A percentile compares a stretch with the other conserved stretches of the same genome.
phyloP scores from a whole-genome alignment of 2,113 vertebrate species.

The Oncorhynchus keta region DNA sequence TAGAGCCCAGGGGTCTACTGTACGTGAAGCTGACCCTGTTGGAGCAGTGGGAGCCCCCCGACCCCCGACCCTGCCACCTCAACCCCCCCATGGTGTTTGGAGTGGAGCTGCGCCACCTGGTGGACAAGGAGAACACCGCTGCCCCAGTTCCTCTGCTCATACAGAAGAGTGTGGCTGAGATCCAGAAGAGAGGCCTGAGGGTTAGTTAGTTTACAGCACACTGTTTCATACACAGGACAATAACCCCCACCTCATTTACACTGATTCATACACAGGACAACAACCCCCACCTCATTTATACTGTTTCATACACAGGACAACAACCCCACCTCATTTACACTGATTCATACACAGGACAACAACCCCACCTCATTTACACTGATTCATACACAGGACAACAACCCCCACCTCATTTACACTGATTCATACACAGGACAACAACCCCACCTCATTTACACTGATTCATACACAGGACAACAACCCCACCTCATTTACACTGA shows the following conservation, averaged over 20 bases:
- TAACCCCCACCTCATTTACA: too few species aligned
- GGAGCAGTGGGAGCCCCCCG: constrained; percentile 74
- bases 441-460: too few species aligned
- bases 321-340: too few species aligned
- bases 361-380: neutral
- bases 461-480: neutral
- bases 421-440: too few species aligned
- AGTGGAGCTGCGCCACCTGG: constrained; percentile 80
- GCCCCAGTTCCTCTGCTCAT: constrained; percentile 82
- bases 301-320: too few species aligned
- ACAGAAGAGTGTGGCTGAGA: constrained; percentile 85
- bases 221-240: neutral
- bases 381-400: too few species aligned
- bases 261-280: too few species aligned
- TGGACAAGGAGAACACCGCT: constrained; percentile 77
- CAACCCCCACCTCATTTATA: too few species aligned
- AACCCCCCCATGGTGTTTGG: constrained; percentile 80
- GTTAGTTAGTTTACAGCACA: constrained; percentile 53
- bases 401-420: constrained; percentile 65
- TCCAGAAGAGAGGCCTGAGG: constrained; percentile 84
- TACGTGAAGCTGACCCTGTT: constrained; percentile 82
- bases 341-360: too few species aligned
- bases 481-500: too few species aligned
- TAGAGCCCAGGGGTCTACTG: constrained; percentile 82
- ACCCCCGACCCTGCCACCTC: constrained; percentile 30